Base-by-base conservation (phyloP, 2,113 vertebrate species). In the Passer domesticus region DNA sequence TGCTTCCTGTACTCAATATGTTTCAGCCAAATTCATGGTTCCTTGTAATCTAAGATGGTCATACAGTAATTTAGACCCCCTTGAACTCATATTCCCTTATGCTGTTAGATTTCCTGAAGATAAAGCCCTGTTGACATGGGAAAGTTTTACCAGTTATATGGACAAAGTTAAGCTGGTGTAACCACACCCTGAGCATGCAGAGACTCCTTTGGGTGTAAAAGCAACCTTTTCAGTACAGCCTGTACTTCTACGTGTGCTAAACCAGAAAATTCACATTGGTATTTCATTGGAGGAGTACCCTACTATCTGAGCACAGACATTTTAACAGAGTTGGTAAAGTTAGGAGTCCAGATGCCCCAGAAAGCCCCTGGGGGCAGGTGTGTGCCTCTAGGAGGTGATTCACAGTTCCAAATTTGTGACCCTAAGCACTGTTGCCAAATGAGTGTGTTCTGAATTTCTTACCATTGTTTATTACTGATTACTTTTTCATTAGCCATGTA, bases 21-120 rank as follows among this genome's bases (percentile, higher is more conserved):
- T 66, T 79, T 55, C 81, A 90, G 96, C 95, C 90, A 97, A 95
- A 95, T 94, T 93, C 95, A 62, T 79, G 73, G 68, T 63, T 89
- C 8, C 3, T 31, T 95, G 95, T 96, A 95, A 96, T 94, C 81
- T 93, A 95, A 96, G 94, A 96, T 88, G 92, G 76, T 93, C 93
- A 92, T 92, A 94, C 52, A 92, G 77, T 92, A 93, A 94, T 94
- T 92, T 87, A 94, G 95, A 74, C 47, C 83, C 83, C 76, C 94
- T 95, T 92, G 62, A 92, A 94, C 89, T 95, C 43, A 47, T 70
- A 95, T 92, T 95, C 92, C 91, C 93, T 31, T 87, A 83, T 79
- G 92, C 72, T 90, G 83, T 90, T 90, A 92, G 95, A 95, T 94
- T 95, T 97, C 95, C 94, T 94, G 95, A 90, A 93, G 94, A 94